phyloP scores from a whole-genome alignment of 2,113 vertebrate species.

The Otis tarda region DNA sequence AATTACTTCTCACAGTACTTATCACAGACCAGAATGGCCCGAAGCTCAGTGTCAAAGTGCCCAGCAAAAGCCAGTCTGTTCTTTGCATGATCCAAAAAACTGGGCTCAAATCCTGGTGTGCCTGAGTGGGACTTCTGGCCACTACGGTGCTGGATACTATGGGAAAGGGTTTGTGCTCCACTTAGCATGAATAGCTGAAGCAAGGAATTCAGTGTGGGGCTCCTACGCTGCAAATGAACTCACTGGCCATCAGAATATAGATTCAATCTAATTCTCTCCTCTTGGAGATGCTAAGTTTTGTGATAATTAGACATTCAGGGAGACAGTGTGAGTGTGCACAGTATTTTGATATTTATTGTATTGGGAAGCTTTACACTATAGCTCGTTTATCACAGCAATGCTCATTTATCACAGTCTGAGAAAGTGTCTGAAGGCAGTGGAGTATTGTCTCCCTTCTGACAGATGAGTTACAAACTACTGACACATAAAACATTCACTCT shows the following conservation, averaged over 20 bases:
- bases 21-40: not conserved
- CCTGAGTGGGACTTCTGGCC: not conserved
- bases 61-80: not conserved
- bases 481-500: not conserved
- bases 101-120: not conserved
- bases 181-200: not conserved
- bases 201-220: not conserved
- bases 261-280: not conserved
- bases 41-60: not conserved
- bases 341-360: not conserved
- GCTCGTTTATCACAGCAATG: not conserved
- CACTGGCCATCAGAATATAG: not conserved
- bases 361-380: not conserved
- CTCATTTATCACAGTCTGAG: not conserved
- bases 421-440: not conserved
- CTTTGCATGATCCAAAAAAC: not conserved
- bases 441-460: not conserved
- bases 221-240: not conserved
- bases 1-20: not conserved
- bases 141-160: not conserved
- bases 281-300: not conserved
- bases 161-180: not conserved
- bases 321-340: not conserved
- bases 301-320: not conserved
- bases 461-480: not conserved